phyloP scores from a whole-genome alignment of 2,888 invertebrate species.

The Thera britannica region DNA sequence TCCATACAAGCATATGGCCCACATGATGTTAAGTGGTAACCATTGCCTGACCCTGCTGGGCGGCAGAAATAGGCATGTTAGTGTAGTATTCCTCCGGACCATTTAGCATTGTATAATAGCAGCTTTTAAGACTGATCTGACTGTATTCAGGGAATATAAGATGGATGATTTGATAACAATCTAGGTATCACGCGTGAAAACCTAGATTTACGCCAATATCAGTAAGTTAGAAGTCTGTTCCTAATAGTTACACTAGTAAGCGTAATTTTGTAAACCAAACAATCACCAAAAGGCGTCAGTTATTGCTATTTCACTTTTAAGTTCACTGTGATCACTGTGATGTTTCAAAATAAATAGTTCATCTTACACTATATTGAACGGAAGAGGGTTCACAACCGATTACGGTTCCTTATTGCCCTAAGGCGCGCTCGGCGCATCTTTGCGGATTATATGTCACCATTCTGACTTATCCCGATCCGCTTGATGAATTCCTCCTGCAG shows the following conservation, averaged over 20 bases:
- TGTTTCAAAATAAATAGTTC: constrained; percentile 81
- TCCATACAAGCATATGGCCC: too few species aligned
- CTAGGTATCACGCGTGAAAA: background rate
- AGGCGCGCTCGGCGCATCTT: constrained; percentile 81
- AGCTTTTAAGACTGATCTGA: background rate
- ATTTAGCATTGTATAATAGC: background rate
- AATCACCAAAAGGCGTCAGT: constrained; percentile 56
- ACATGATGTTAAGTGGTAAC: too few species aligned
- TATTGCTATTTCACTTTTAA: constrained; percentile 60
- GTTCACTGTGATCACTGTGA: constrained; percentile 69
- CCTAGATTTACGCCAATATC: constrained; percentile 14
- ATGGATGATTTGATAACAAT: background rate
- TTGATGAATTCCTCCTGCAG: constrained; percentile 83
- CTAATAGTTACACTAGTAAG: constrained; percentile 69
- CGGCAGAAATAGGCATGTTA: too few species aligned
- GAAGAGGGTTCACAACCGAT: constrained; percentile 82
- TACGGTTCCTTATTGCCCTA: constrained; percentile 79
- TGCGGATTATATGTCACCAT: constrained; percentile 82
- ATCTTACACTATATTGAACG: constrained; percentile 79
- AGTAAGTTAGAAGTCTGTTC: constrained; percentile 44
- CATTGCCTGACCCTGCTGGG: too few species aligned
- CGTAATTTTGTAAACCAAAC: constrained; percentile 66
- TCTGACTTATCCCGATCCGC: constrained; percentile 82
- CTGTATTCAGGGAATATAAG: background rate
- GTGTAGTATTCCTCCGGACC: too few species aligned